Evolutionary conservation across 2,888 invertebrate species (phyloP).

Genomic region (Idaea aversata): DNA sequence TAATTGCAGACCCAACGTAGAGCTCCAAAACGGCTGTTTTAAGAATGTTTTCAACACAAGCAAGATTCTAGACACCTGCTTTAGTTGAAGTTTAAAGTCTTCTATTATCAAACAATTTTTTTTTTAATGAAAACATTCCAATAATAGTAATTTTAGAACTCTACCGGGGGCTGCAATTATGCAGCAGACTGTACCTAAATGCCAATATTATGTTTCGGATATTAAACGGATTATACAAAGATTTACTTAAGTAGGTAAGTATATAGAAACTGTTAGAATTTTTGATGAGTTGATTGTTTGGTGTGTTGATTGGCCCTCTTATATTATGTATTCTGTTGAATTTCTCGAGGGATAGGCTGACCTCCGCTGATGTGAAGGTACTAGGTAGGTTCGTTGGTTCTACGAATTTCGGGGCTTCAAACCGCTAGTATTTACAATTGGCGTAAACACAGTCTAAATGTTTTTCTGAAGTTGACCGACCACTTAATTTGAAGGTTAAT

Average conservation of each 20-base stretch:
- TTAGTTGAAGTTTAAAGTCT: too few relatives aligned
- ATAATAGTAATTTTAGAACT: too few relatives aligned
- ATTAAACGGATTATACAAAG: background rate
- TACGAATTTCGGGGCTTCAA: background rate
- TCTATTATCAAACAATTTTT: too few relatives aligned
- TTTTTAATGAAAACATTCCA: too few relatives aligned
- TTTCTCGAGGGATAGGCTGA: conserved; percentile 15
- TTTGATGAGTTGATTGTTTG: conserved; percentile 6
- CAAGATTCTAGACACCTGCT: too few relatives aligned
- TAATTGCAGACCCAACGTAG: too few relatives aligned
- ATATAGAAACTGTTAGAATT: conserved; percentile 4
- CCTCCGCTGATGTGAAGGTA: conserved; percentile 9
- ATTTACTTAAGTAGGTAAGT: background rate
- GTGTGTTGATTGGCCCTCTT: conserved; percentile 3
- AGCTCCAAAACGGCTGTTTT: too few relatives aligned
- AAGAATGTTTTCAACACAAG: too few relatives aligned
- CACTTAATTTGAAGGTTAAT: background rate
- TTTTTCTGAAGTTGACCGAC: background rate
- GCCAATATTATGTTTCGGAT: background rate
- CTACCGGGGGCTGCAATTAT: too few relatives aligned
- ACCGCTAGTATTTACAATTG: background rate
- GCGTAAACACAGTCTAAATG: background rate
- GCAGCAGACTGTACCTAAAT: too few relatives aligned
- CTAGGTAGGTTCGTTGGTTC: background rate
- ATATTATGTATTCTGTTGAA: conserved; percentile 11